Conservation (phyloP, 2,888 invertebrate genomes). For the Ecliptopera silaceata region DNA sequence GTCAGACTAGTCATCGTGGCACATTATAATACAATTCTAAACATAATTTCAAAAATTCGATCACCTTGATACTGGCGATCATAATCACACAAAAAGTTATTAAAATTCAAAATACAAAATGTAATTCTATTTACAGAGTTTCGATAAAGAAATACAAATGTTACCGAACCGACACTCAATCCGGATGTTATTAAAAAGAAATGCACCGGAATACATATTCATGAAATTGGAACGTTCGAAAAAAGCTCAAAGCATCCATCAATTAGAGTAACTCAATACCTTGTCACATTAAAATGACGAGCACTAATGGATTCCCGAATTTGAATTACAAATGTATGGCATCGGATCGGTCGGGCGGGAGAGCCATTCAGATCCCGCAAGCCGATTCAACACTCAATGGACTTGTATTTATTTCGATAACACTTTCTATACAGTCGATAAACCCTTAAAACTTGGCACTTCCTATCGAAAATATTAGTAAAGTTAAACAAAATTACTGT, state of each 20-base stretch:
- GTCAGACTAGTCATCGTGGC: too few species aligned
- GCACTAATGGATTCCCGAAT: constrained; percentile 81
- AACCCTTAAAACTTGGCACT: background rate
- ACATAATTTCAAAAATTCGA: background rate
- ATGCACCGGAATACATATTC: constrained; percentile 36
- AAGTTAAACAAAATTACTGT: too few species aligned
- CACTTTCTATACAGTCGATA: constrained; percentile 1
- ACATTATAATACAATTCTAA: too few species aligned
- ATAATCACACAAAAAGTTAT: background rate
- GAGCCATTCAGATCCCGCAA: constrained; percentile 16
- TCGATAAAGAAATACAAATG: constrained; percentile 15
- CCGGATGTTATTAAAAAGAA: constrained; percentile 37
- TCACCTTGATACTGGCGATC: background rate
- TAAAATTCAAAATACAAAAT: constrained; percentile 7
- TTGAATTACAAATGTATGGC: constrained; percentile 80
- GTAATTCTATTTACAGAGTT: constrained; percentile 9
- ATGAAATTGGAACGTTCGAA: constrained; percentile 56
- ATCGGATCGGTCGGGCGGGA: constrained; percentile 48
- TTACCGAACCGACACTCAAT: constrained; percentile 24
- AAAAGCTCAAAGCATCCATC: constrained; percentile 67
- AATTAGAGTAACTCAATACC: constrained; percentile 82
- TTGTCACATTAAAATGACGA: constrained; percentile 82
- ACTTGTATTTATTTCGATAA: background rate
- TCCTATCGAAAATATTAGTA: background rate
- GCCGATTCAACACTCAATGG: constrained; percentile 1